Evolutionary conservation across 2,797 vertebrate species (phyloP).

Genomic region (Salarias fasciatus): DNA sequence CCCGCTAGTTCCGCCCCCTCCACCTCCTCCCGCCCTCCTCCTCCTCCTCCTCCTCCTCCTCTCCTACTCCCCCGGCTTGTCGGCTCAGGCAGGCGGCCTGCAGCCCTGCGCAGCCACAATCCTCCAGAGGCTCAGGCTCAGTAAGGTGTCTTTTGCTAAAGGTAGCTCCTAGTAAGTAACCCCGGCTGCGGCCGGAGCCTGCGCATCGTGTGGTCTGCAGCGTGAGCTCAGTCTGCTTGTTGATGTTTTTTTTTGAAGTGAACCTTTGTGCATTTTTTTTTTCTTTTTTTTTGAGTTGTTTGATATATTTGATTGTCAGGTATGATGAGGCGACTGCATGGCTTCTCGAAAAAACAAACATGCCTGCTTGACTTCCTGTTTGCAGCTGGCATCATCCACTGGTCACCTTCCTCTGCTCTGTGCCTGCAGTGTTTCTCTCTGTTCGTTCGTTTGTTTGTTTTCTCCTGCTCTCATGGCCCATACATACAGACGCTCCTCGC

Average conservation of each 20-base stretch:
- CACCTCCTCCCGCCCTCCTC: conserved; percentile 66
- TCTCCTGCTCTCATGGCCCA: conserved; percentile 42
- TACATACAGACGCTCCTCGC: conserved; percentile 52
- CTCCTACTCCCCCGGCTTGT: conserved; percentile 62
- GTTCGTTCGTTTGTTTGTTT: conserved; percentile 14
- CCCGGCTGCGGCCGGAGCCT: conserved; percentile 46
- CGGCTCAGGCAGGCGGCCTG: conserved; percentile 75
- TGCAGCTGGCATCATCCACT: conserved; percentile 51
- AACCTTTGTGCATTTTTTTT: conserved; percentile 62
- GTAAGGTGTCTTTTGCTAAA: conserved; percentile 80
- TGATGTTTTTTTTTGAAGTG: conserved; percentile 71
- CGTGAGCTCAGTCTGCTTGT: conserved; percentile 58
- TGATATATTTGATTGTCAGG: conserved; percentile 37
- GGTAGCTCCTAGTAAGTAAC: conserved; percentile 87
- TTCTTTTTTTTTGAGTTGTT: conserved; percentile 53
- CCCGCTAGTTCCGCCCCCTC: conserved; percentile 76
- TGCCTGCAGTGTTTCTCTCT: conserved; percentile 22
- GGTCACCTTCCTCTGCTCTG: conserved; percentile 65
- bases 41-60: conserved; percentile 65
- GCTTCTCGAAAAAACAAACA: conserved; percentile 57
- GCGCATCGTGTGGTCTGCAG: conserved; percentile 59
- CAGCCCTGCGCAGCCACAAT: conserved; percentile 72
- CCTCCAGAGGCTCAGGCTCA: conserved; percentile 80
- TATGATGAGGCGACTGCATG: conserved; percentile 76
- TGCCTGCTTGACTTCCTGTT: conserved; percentile 46